Evolutionary conservation across 1,140 invertebrate genomes (phyloP).

Genomic region (Nephotettix cincticeps): DNA sequence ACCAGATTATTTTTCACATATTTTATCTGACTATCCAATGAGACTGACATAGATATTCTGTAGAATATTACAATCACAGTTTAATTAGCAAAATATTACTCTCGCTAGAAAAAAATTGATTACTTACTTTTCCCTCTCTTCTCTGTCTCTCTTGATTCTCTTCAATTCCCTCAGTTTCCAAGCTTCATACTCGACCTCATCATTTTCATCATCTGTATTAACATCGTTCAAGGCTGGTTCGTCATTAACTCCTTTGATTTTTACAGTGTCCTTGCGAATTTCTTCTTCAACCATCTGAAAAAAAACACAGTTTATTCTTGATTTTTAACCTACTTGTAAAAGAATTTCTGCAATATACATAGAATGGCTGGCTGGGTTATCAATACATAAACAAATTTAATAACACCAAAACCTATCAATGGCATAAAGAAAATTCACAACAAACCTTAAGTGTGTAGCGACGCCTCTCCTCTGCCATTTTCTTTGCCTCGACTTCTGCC

Average conservation of each 20-base stretch:
- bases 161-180: conserved; percentile 98
- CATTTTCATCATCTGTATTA: conserved; percentile 96
- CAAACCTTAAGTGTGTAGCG: conserved; percentile 77
- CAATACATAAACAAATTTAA: no score
- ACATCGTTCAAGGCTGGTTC: conserved; percentile 81
- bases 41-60: not conserved
- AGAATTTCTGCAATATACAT: no score
- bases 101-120: not conserved
- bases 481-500: conserved; percentile 73
- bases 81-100: not conserved
- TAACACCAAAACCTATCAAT: not conserved
- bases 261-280: conserved; percentile 69
- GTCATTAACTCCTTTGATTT: conserved; percentile 54
- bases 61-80: not conserved
- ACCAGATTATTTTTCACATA: no score
- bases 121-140: conserved; percentile 87
- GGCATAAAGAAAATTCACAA: not conserved
- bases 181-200: conserved; percentile 95
- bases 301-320: no score
- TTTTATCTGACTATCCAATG: no score
- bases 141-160: conserved; percentile 91
- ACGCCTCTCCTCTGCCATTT: conserved; percentile 78
- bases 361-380: no score
- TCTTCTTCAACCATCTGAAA: conserved; percentile 83
- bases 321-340: no score